Evolutionary conservation across 1,140 invertebrate genomes (phyloP), one percentile per base, ranked within the genome.

Genomic region (Trichonephila clavipes): DNA sequence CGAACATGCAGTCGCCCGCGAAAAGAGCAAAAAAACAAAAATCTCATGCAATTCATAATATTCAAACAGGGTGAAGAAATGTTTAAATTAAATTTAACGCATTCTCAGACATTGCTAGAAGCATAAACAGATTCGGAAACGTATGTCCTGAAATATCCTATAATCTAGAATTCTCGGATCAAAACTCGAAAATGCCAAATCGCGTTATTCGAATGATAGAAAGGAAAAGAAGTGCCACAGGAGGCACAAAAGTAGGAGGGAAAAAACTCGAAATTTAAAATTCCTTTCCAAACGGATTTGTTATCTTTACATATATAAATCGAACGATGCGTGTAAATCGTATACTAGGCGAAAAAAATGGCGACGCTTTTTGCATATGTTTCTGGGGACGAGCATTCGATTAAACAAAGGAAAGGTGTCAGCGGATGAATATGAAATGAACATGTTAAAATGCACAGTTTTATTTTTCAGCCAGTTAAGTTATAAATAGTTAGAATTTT

Each of bases 211-310:
- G 58, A 92, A 69, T n/a, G 66, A 24, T 28, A 58, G 44, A 85
- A 34, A 51, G 14, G 34, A 44, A 66, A 28, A 89, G n/a, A 44
- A 86, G 19, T 59, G 66, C 66, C 66, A 69, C 24, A 24, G 21
- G 24, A 24, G 10, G 66, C 24, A 24, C 81, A 16, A 61, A 19
- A 64, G 21, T 19, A 90, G 69, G 21, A 14, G 44, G 16, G 69
- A 19, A 44, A 66, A 40, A 58, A 92, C 58, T 69, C 24, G 34
- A 92, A 85, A 91, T 91, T 92, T 85, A 51, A 92, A 92, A 92
- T 92, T 92, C 90, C 40, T 92, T 92, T 85, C 62, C 90, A 51
- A 85, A 85, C 21, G 90, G 90, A 92, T 92, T 92, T 92, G 90
- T 92, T 92, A 92, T 83, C 81, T 83, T 82, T 92, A 62, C 90